A percentile compares a stretch with the other conserved stretches of the same genome.
These are phyloP conservation scores for Rhopalosiphum padi DNA, from an alignment of 1,140 invertebrate species.

Conservation along the genomic window DNA sequence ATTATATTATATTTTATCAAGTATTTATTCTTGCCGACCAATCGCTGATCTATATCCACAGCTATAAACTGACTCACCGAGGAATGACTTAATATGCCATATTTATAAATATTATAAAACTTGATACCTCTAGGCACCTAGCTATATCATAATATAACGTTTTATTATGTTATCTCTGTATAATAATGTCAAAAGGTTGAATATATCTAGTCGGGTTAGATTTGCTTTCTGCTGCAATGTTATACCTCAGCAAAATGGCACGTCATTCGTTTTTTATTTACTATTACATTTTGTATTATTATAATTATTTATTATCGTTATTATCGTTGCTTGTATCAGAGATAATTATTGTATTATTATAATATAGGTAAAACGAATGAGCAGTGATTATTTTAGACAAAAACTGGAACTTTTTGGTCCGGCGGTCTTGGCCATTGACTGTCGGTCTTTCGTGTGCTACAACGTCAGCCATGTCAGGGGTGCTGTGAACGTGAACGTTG, in stretches of 20 bases:
- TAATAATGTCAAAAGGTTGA: constrained; percentile 33
- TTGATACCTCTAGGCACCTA: neutral
- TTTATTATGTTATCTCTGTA: neutral
- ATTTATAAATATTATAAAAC: constrained; percentile 30
- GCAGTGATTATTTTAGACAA: constrained; percentile 62
- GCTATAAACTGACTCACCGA: constrained; percentile 13
- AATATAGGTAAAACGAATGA: constrained; percentile 60
- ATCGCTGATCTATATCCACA: neutral
- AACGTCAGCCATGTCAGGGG: constrained; percentile 76
- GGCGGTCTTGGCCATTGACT: constrained; percentile 71
- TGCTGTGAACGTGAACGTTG: constrained; percentile 79
- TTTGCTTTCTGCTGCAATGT: neutral
- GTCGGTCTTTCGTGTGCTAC: constrained; percentile 76
- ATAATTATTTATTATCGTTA: neutral
- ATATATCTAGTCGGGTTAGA: constrained; percentile 3
- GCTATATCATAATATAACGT: neutral
- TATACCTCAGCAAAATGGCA: neutral
- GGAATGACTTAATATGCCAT: constrained; percentile 1
- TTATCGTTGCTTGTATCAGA: neutral
- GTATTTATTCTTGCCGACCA: neutral
- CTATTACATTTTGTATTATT: neutral
- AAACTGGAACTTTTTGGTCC: constrained; percentile 60
- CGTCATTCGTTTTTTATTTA: neutral
- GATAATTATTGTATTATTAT: neutral
- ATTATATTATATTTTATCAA: constrained; percentile 22